phyloP scores from a whole-genome alignment of 1,140 invertebrate genomes.

The Bombus sibiricus region DNA sequence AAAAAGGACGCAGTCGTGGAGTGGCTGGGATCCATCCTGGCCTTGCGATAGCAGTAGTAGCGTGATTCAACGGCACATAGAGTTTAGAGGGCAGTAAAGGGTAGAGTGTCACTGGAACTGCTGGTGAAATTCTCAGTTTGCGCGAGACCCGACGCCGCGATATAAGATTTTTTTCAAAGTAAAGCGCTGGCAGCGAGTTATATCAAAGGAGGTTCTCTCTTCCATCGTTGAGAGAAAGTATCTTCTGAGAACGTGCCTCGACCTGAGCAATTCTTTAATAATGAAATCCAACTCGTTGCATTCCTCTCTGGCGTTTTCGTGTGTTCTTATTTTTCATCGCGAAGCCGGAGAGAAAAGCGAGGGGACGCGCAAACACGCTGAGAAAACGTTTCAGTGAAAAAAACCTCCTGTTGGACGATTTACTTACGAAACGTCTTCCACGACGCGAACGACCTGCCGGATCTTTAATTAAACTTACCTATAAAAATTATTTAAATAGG shows the following conservation, averaged over 20 bases:
- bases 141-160: background rate
- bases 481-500: no score
- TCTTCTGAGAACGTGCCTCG: background rate
- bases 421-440: background rate
- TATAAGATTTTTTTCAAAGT: conserved; percentile 15
- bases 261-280: conserved; percentile 22
- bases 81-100: background rate
- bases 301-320: background rate
- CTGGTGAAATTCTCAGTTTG: background rate
- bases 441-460: background rate
- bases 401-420: background rate
- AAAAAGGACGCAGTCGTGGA: no score
- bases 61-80: background rate
- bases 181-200: background rate
- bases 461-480: no score
- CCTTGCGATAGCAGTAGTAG: no score
- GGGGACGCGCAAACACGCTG: background rate
- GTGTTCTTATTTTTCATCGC: background rate
- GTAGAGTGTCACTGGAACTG: background rate
- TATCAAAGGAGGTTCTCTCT: conserved; percentile 3
- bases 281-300: conserved; percentile 25
- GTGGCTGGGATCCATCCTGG: no score
- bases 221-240: background rate
- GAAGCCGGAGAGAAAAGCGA: background rate
- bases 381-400: background rate